Conservation (phyloP, 2,888 invertebrate genomes). For the Calephelis perditalis region DNA sequence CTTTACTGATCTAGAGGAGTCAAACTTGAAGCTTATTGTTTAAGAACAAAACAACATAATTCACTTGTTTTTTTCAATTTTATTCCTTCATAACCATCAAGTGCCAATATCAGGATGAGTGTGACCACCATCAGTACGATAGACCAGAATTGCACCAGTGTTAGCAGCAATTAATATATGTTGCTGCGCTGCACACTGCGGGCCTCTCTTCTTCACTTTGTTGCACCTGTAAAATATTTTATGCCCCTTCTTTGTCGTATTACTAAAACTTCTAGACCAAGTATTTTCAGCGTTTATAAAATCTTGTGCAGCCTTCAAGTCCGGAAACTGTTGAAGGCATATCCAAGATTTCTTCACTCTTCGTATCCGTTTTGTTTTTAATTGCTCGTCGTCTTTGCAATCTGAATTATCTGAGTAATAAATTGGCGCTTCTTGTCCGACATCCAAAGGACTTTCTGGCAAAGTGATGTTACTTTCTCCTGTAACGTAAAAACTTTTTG, state of each 20-base stretch:
- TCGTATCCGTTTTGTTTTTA: neutral
- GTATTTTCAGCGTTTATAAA: neutral
- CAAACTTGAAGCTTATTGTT: no score
- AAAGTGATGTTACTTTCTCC: neutral
- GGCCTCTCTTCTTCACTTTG: neutral
- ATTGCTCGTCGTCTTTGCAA: neutral
- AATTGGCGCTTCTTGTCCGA: neutral
- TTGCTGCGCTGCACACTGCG: conserved; percentile 1
- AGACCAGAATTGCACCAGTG: neutral
- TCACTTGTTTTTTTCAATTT: neutral
- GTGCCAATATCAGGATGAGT: neutral
- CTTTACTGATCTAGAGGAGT: no score
- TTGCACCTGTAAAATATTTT: conserved; percentile 1
- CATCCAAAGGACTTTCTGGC: neutral
- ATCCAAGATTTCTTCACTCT: neutral
- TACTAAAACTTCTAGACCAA: neutral
- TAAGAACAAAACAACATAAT: no score
- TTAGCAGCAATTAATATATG: neutral
- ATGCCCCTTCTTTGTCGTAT: neutral
- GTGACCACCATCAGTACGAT: neutral
- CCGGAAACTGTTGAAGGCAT: neutral
- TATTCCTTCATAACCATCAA: neutral
- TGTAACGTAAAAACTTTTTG: neutral
- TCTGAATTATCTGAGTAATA: neutral
- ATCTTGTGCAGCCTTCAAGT: neutral